phyloP scores from a whole-genome alignment of 30 jellyfish, hydroid and myxozoan species.

The Pseudorhiza aurosa region DNA sequence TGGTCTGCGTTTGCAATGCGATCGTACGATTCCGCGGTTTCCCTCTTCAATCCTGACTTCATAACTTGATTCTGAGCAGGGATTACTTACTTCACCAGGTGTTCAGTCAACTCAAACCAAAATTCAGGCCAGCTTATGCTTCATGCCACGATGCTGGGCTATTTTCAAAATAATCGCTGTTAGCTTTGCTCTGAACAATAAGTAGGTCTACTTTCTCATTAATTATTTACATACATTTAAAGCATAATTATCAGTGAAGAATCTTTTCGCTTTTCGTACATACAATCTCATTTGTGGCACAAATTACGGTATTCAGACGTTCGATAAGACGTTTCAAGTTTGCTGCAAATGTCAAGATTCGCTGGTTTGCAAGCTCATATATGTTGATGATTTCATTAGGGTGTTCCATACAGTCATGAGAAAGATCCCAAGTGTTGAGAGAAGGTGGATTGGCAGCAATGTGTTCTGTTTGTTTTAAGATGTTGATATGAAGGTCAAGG shows the following conservation, averaged over 20 bases:
- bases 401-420: too few relatives aligned
- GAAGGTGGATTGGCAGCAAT: too few relatives aligned
- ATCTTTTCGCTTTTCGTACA: slow-evolving; percentile 40
- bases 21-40: neutral
- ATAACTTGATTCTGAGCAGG: neutral
- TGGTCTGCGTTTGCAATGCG: neutral
- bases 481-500: neutral
- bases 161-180: slow-evolving; percentile 23
- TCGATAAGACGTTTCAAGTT: slow-evolving; percentile 11
- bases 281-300: slow-evolving; percentile 30
- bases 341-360: neutral
- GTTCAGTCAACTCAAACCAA: slow-evolving; percentile 15
- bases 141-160: slow-evolving; percentile 17
- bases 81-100: slow-evolving; percentile 25
- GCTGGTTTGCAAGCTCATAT: neutral
- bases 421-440: too few relatives aligned
- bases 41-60: neutral
- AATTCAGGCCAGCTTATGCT: slow-evolving; percentile 12
- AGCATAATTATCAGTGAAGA: slow-evolving; percentile 42
- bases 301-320: slow-evolving; percentile 8
- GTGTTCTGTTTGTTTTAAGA: neutral
- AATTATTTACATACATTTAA: slow-evolving; percentile 36
- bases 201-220: slow-evolving; percentile 5
- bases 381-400: too few relatives aligned
- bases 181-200: slow-evolving; percentile 31